phyloP scores from a whole-genome alignment of 2,797 vertebrate species.

The Halcyon chelicuti region DNA sequence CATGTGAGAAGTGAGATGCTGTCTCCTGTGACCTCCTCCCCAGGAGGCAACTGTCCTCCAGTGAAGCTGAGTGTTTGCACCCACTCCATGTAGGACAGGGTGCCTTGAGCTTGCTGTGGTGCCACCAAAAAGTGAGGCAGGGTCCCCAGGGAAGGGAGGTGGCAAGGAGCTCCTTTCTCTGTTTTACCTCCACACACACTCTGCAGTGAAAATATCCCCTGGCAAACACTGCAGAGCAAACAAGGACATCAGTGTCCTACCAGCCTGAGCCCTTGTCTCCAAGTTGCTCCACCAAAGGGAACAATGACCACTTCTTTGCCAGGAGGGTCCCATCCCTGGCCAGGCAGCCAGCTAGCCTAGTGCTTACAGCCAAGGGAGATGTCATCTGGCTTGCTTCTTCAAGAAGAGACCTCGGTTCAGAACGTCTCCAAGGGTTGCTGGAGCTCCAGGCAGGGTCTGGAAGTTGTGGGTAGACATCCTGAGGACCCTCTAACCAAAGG shows the following conservation, averaged over 20 bases:
- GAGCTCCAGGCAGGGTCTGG: neutral
- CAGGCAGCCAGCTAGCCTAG: neutral
- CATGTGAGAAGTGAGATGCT: neutral
- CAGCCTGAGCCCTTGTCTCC: neutral
- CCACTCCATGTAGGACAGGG: neutral
- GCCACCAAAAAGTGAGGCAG: accelerated
- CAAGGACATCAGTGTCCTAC: neutral
- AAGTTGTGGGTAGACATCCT: neutral
- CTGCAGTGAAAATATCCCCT: neutral
- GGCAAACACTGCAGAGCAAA: neutral
- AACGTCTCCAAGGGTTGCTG: neutral
- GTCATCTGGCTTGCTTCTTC: neutral
- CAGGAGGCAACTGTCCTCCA: neutral
- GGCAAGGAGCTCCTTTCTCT: neutral
- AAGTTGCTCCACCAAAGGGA: neutral
- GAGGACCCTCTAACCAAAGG: neutral
- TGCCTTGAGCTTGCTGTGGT: neutral
- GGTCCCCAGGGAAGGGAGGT: neutral
- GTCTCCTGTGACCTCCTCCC: neutral
- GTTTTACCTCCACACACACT: neutral
- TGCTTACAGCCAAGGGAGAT: neutral
- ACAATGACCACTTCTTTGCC: neutral
- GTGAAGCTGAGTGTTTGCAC: neutral
- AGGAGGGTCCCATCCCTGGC: neutral
- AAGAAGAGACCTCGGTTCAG: neutral